Conservation (phyloP, 1,140 invertebrate genomes). For the Lordiphosa clarofinis region DNA sequence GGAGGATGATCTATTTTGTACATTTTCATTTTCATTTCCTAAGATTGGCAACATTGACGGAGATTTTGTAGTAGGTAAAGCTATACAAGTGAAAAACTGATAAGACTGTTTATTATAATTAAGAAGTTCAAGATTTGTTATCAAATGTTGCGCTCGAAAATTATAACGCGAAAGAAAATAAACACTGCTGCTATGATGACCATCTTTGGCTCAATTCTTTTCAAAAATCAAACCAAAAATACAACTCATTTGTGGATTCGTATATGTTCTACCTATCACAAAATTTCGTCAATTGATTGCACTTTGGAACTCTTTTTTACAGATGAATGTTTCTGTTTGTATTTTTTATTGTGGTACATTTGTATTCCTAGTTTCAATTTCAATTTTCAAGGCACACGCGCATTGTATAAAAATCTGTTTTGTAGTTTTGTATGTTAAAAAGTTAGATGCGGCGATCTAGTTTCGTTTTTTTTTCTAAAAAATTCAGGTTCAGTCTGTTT, state of each 20-base stretch:
- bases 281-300: conserved; percentile 23
- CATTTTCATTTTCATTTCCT: not conserved
- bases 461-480: conserved; percentile 32
- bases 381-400: conserved; percentile 65
- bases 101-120: conserved; percentile 14
- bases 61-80: conserved; percentile 37
- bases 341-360: conserved; percentile 30
- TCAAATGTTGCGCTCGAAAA: conserved; percentile 5
- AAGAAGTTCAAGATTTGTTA: conserved; percentile 13
- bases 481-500: conserved; percentile 70
- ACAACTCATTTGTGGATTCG: not conserved
- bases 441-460: conserved; percentile 53
- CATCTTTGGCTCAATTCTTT: conserved; percentile 12
- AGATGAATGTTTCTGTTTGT: conserved; percentile 16
- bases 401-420: conserved; percentile 70
- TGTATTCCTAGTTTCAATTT: conserved; percentile 56
- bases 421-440: conserved; percentile 46
- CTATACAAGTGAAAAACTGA: conserved; percentile 18
- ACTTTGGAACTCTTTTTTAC: conserved; percentile 36
- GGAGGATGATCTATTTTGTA: conserved; percentile 58
- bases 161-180: no score
- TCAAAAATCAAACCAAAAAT: conserved; percentile 10
- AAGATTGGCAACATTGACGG: conserved; percentile 16
- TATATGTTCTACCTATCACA: conserved; percentile 35
- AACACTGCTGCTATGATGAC: no score